Percentiles rank a stretch among this genome's conserved stretches.
These are phyloP conservation scores for Micrasema longulum DNA, from an alignment of 1,140 invertebrate genomes.

Conservation along the genomic window DNA sequence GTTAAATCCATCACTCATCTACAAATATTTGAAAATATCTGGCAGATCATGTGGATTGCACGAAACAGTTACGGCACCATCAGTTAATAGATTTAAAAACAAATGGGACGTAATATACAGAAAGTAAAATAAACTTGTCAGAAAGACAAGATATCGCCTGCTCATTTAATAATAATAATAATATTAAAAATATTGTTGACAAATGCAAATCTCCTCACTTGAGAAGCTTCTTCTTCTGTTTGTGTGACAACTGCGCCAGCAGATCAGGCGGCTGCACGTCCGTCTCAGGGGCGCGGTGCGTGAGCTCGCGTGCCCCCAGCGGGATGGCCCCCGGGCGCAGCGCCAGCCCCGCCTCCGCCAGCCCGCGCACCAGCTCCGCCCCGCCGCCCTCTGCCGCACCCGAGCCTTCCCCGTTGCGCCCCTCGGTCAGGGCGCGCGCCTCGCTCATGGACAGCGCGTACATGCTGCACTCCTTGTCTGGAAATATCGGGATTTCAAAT, in stretches of 20 bases:
- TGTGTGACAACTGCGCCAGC: conserved; percentile 84
- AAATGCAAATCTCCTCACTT: no score
- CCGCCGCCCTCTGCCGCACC: conserved; percentile 70
- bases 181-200: no score
- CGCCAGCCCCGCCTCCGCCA: conserved; percentile 91
- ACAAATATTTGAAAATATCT: no score
- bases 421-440: conserved; percentile 70
- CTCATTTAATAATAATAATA: no score
- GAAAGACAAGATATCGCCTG: no score
- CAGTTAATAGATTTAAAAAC: no score
- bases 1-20: no score
- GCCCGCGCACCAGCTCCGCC: conserved; percentile 85
- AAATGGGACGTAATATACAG: no score
- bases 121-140: no score
- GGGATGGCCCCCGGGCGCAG: conserved; percentile 82
- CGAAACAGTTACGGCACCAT: no score
- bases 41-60: no score
- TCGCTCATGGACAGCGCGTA: conserved; percentile 86
- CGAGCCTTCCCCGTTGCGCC: conserved; percentile 65
- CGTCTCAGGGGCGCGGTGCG: conserved; percentile 66
- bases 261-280: conserved; percentile 77
- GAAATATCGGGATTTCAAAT: no score
- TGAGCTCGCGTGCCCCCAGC: conserved; percentile 61
- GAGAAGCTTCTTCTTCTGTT: conserved; percentile 91
- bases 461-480: conserved; percentile 93